phyloP scores from a whole-genome alignment of 2,113 vertebrate species.

The Acanthisitta chloris region DNA sequence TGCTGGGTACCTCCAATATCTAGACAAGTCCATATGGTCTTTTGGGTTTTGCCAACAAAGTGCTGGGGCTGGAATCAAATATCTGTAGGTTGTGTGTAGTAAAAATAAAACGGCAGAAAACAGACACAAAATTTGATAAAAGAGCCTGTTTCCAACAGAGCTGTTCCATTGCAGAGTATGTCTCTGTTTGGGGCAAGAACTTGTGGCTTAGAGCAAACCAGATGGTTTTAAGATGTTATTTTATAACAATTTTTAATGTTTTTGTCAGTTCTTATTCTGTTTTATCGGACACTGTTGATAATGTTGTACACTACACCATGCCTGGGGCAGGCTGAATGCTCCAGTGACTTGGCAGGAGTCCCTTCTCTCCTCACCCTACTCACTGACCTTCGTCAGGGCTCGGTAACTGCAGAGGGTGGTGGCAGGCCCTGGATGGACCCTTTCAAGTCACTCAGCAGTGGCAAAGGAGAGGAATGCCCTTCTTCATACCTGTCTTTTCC shows the following conservation, averaged over 20 bases:
- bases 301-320: not conserved
- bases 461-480: not conserved
- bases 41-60: not conserved
- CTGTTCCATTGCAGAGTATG: rapidly evolving
- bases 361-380: not conserved
- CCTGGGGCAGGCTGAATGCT: not conserved
- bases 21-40: constrained; percentile 27
- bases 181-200: not conserved
- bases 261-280: not conserved
- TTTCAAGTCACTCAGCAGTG: not conserved
- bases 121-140: not conserved
- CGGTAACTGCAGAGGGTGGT: not conserved
- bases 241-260: not conserved
- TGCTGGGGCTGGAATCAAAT: not conserved
- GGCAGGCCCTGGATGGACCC: not conserved
- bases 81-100: not conserved
- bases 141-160: not conserved
- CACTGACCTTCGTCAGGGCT: not conserved
- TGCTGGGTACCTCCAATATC: constrained; percentile 11
- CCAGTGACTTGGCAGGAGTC: not conserved
- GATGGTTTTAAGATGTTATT: not conserved
- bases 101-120: not conserved
- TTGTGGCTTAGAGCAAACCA: not conserved
- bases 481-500: not conserved
- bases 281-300: not conserved